Evolutionary conservation across 1,140 invertebrate genomes (phyloP).

Genomic region (Drosophila paulistorum): DNA sequence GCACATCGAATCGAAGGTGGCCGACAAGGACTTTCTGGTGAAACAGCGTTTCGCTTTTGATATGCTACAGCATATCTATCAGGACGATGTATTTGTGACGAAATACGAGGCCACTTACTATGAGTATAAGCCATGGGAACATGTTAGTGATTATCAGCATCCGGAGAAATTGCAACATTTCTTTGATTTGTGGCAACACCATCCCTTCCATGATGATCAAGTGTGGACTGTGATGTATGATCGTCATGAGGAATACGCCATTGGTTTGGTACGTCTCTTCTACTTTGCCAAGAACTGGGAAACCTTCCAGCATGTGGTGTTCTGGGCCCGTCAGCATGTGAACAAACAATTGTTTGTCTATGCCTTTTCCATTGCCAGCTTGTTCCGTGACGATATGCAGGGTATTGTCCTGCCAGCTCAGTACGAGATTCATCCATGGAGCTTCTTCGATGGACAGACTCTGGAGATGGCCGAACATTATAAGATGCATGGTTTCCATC

Average conservation of each 20-base stretch:
- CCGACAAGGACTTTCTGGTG: slow-evolving; percentile 84
- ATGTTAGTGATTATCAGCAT: slow-evolving; percentile 83
- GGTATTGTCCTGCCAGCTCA: slow-evolving; percentile 86
- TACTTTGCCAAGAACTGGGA: slow-evolving; percentile 87
- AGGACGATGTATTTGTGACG: slow-evolving; percentile 84
- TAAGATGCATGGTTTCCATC: slow-evolving; percentile 85
- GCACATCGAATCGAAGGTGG: slow-evolving; percentile 83
- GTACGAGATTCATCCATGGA: slow-evolving; percentile 87
- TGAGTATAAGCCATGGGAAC: slow-evolving; percentile 81
- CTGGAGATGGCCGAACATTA: slow-evolving; percentile 85
- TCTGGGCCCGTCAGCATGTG: slow-evolving; percentile 85
- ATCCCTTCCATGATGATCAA: slow-evolving; percentile 84
- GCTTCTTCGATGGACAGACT: slow-evolving; percentile 85
- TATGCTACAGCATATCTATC: slow-evolving; percentile 84
- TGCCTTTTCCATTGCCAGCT: slow-evolving; percentile 85
- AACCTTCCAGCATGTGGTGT: slow-evolving; percentile 86
- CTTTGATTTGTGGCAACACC: slow-evolving; percentile 83
- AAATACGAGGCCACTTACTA: slow-evolving; percentile 65
- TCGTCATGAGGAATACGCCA: slow-evolving; percentile 84
- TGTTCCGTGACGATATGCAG: slow-evolving; percentile 85
- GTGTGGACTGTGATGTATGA: slow-evolving; percentile 85
- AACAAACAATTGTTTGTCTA: slow-evolving; percentile 86
- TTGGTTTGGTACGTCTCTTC: slow-evolving; percentile 85
- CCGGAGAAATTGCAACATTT: slow-evolving; percentile 84
- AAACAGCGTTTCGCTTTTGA: slow-evolving; percentile 85